These are phyloP conservation scores for Fragum whitleyi DNA, from an alignment of 2,888 invertebrate species.

Conservation along the genomic window DNA sequence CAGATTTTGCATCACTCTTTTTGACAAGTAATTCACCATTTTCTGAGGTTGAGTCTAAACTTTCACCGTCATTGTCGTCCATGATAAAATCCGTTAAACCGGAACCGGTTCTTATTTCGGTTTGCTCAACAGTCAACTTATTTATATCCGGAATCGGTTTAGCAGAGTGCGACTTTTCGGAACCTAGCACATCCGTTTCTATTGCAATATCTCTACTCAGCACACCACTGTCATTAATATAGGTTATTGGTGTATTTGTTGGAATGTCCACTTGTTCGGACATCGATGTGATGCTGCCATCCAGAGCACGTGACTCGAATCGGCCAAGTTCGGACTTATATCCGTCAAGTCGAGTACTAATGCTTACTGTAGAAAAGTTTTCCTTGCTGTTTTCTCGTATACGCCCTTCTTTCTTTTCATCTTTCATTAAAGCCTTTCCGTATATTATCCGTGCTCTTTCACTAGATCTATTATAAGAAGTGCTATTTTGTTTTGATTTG, in stretches of 20 bases:
- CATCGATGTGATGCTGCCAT: slow-evolving; percentile 28
- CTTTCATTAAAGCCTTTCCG: slow-evolving; percentile 46
- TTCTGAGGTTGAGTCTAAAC: slow-evolving; percentile 36
- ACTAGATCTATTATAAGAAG: slow-evolving; percentile 36
- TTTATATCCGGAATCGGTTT: not conserved
- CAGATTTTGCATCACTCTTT: not conserved
- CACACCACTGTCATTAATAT: slow-evolving; percentile 22
- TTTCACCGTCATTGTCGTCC: slow-evolving; percentile 62
- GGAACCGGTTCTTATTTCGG: slow-evolving; percentile 23
- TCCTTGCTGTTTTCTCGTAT: slow-evolving; percentile 34
- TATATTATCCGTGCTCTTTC: slow-evolving; percentile 63
- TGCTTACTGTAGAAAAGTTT: slow-evolving; percentile 30
- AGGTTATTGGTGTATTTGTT: not conserved
- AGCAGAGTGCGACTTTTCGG: slow-evolving; percentile 11
- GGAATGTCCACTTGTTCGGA: slow-evolving; percentile 35
- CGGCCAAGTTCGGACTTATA: slow-evolving; percentile 41
- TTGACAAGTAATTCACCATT: not conserved
- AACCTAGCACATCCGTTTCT: slow-evolving; percentile 53
- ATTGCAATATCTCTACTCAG: slow-evolving; percentile 46
- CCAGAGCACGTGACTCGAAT: slow-evolving; percentile 50
- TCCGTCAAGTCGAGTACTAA: slow-evolving; percentile 42
- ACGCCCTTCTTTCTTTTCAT: slow-evolving; percentile 13
- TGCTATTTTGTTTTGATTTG: slow-evolving; percentile 17
- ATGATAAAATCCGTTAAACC: slow-evolving; percentile 55
- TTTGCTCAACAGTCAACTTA: not conserved